Conservation (phyloP, 2,888 invertebrate genomes). For the Drosophila quinaria region DNA sequence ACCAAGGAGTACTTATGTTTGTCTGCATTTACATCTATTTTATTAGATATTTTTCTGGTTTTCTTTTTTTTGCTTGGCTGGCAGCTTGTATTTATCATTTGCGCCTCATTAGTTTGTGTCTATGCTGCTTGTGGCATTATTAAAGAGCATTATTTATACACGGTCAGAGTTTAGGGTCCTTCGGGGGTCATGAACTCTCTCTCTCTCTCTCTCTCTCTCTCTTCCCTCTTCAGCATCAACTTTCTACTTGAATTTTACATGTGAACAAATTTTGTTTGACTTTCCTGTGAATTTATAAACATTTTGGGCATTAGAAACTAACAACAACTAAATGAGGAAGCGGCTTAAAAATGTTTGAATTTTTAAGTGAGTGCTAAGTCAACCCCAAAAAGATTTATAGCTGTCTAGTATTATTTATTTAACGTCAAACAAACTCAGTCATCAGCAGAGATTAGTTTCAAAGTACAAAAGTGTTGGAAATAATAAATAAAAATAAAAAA, state of each 20-base stretch:
- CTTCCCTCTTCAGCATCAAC: neutral
- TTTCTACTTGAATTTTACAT: slow-evolving; percentile 3
- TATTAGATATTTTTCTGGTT: neutral
- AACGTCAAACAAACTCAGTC: neutral
- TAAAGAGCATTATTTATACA: slow-evolving; percentile 62
- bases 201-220: slow-evolving; percentile 8
- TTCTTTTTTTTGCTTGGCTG: slow-evolving; percentile 39
- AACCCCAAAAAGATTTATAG: neutral
- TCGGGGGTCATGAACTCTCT: slow-evolving; percentile 41
- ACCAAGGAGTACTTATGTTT: slow-evolving; percentile 27
- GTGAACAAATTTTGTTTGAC: slow-evolving; percentile 9
- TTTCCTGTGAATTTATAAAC: slow-evolving; percentile 9
- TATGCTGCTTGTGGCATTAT: slow-evolving; percentile 49
- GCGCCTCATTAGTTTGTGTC: slow-evolving; percentile 72
- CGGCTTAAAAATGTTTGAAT: slow-evolving; percentile 4
- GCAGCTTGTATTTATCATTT: slow-evolving; percentile 75
- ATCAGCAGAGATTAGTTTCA: neutral
- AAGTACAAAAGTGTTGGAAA: neutral
- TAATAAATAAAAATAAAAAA: neutral
- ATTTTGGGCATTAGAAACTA: slow-evolving; percentile 1
- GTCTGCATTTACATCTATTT: slow-evolving; percentile 32
- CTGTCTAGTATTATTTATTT: neutral
- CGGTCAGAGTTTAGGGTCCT: slow-evolving; percentile 15
- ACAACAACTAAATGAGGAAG: slow-evolving; percentile 11
- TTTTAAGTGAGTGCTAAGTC: neutral